Evolutionary conservation across 2,888 invertebrate genomes (phyloP), one percentile per base, ranked within the genome.

Genomic region (Lathronympha strigana): DNA sequence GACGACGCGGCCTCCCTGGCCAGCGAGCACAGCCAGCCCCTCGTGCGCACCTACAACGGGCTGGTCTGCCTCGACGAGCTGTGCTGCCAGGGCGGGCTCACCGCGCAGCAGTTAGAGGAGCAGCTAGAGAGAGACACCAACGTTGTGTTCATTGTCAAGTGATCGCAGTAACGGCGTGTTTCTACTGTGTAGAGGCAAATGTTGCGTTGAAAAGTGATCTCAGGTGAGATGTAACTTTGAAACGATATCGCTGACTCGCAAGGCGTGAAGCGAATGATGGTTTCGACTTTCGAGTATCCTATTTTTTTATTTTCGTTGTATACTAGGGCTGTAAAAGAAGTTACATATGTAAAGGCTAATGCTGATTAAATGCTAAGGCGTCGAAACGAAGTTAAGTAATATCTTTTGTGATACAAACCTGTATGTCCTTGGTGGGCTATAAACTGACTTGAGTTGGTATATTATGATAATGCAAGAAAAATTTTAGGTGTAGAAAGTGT

Each of bases 31-130:
- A 85, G 87, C 61, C 81, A 83, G 63, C 74, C 94, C 88, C 68
- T 84, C 9, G 82, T 83, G 9, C 76, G 84, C 13, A 84, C 87
- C 0, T 92, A 93, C 86, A 92, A 83, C 78, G 93, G 93, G 0
- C 76, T 89, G 1, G 90, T 87, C 1, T 96, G 95, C 71, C 93
- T 95, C 67, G 97, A 98, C 90, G 97, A 97, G 85, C 95, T 98
- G 73, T 97, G 97, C 83, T 96, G 97, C 79, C 93, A 94, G 69
- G 95, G 95, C 23, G 95, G 95, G 0, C 92, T 95, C 51, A 93
- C 94, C 17, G 93, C 94, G 15, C 93, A 94, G 40, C 95, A 96
- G 76, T 87, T 97, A 0, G 96, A 96, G 77, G 95, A 96, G 61
- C 94, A 95, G 71, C 88, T 97, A 2, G 96, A 97, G 75, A 90